Conservation (phyloP, 2,113 vertebrate species). For the Rhombomys opimus region DNA sequence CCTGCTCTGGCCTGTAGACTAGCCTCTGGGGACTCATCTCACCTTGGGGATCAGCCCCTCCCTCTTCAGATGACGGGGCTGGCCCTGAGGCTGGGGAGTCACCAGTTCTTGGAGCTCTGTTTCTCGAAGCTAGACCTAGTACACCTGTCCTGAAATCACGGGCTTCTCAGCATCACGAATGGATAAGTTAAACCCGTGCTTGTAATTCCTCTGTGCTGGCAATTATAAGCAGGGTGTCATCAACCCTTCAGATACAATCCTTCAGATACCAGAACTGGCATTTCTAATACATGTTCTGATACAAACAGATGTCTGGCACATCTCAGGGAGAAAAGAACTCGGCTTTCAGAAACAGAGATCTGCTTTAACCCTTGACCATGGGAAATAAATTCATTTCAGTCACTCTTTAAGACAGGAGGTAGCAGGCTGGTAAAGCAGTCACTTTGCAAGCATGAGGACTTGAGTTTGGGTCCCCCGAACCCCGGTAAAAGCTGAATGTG, state of each 20-base stretch:
- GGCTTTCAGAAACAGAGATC: background rate
- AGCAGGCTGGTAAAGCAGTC: background rate
- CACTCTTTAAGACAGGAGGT: background rate
- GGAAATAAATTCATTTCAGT: background rate
- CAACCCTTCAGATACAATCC: background rate
- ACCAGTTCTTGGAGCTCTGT: background rate
- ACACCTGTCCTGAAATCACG: background rate
- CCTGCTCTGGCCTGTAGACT: background rate
- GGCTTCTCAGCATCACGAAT: background rate
- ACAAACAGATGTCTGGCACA: background rate
- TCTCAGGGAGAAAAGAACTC: background rate
- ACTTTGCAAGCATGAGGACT: background rate
- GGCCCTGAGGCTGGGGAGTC: background rate
- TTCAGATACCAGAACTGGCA: too few species aligned
- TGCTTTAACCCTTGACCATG: background rate
- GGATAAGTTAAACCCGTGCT: too few species aligned
- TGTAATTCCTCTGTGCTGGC: background rate
- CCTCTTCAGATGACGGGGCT: background rate
- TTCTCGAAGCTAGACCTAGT: background rate
- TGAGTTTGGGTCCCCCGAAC: background rate
- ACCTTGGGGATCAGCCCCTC: background rate
- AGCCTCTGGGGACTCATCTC: background rate
- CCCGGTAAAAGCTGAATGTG: background rate
- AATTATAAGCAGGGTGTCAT: background rate
- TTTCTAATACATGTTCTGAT: background rate